A percentile compares a stretch with the other conserved stretches of the same genome.
phyloP scores from a whole-genome alignment of 2,888 invertebrate genomes.

The Creontiades dilutus region DNA sequence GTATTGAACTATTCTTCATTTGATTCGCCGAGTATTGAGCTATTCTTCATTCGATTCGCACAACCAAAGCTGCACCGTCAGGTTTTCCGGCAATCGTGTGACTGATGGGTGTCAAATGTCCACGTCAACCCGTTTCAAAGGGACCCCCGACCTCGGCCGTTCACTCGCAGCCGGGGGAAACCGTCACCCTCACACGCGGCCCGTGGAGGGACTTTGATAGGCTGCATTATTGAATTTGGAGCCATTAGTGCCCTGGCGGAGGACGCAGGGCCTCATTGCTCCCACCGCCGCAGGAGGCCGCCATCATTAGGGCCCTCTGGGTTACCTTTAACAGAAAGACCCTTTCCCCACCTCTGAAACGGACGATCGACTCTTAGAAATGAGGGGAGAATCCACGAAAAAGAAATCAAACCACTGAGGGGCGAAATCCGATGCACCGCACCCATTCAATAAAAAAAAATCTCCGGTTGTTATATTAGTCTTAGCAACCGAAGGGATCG shows the following conservation, averaged over 20 bases:
- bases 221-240: slow-evolving; percentile 34
- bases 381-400: neutral
- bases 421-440: neutral
- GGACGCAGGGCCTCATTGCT: neutral
- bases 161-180: neutral
- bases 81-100: neutral
- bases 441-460: neutral
- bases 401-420: neutral
- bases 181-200: slow-evolving; percentile 12
- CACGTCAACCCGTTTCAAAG: neutral
- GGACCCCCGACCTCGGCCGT: neutral
- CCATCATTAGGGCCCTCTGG: slow-evolving; percentile 14
- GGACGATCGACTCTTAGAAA: neutral
- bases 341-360: neutral
- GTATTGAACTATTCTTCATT: too few relatives aligned
- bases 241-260: neutral
- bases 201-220: neutral
- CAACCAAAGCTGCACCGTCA: too few relatives aligned
- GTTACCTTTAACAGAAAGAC: slow-evolving; percentile 24
- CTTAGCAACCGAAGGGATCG: neutral
- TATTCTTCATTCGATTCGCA: too few relatives aligned
- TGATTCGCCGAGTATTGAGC: too few relatives aligned
- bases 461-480: neutral
- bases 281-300: neutral
- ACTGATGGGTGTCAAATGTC: neutral